Evolutionary conservation across 2,888 invertebrate genomes (phyloP).

Genomic region (Diaprepes abbreviatus): DNA sequence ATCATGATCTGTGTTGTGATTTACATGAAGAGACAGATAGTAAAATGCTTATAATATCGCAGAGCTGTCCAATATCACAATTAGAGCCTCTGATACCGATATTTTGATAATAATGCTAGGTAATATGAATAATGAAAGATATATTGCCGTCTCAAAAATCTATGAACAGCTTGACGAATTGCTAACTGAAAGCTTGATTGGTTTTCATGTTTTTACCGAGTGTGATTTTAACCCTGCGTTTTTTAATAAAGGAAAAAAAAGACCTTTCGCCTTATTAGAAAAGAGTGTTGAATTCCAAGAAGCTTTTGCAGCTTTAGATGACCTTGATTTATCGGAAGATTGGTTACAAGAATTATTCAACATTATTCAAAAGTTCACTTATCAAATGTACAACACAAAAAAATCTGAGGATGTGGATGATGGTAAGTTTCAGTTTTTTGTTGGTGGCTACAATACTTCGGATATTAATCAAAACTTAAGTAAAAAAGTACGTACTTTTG

Average conservation of each 20-base stretch:
- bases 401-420: constrained; percentile 50
- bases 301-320: neutral
- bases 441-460: constrained; percentile 28
- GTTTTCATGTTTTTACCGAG: neutral
- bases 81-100: constrained; percentile 52
- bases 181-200: neutral
- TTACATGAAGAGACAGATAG: constrained; percentile 51
- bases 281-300: neutral
- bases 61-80: constrained; percentile 51
- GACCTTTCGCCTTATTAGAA: neutral
- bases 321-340: neutral
- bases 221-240: neutral
- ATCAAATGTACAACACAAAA: constrained; percentile 44
- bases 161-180: constrained; percentile 1
- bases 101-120: constrained; percentile 54
- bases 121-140: constrained; percentile 53
- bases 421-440: constrained; percentile 49
- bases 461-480: constrained; percentile 44
- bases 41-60: constrained; percentile 50
- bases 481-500: constrained; percentile 50
- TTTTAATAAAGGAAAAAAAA: neutral
- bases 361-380: constrained; percentile 44
- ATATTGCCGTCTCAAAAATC: constrained; percentile 38
- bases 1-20: constrained; percentile 40
- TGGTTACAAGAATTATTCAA: constrained; percentile 34